Conservation (phyloP, 2,888 invertebrate species). For the Melanophora roralis region DNA sequence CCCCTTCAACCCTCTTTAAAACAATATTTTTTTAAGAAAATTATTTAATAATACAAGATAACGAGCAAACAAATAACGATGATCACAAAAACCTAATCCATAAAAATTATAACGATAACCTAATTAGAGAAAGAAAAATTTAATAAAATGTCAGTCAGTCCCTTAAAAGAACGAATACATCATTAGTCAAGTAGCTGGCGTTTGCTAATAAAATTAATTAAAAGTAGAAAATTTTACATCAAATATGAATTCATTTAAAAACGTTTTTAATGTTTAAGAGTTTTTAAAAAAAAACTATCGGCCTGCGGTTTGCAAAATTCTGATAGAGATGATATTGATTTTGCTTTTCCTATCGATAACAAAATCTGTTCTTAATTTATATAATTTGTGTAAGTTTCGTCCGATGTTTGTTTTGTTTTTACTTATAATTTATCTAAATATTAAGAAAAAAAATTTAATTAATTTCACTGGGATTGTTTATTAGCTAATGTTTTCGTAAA, state of each 20-base stretch:
- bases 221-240: too few species aligned
- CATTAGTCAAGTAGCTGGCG: neutral
- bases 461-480: conserved; percentile 49
- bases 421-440: conserved; percentile 31
- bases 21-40: conserved; percentile 42
- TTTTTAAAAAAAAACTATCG: too few species aligned
- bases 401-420: neutral
- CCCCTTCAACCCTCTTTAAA: conserved; percentile 21
- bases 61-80: conserved; percentile 55
- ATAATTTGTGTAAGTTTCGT: too few species aligned
- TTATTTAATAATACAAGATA: conserved; percentile 55
- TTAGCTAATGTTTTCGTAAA: conserved; percentile 37
- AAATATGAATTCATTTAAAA: too few species aligned
- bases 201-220: too few species aligned
- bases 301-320: too few species aligned
- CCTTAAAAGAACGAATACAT: conserved; percentile 29
- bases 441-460: conserved; percentile 34
- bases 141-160: conserved; percentile 27
- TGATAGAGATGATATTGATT: too few species aligned
- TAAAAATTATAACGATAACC: conserved; percentile 46
- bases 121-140: conserved; percentile 38
- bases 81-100: conserved; percentile 46
- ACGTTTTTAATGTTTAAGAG: too few species aligned
- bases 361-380: too few species aligned
- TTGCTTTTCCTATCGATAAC: conserved; percentile 8